Evolutionary conservation across 2,113 vertebrate species (phyloP), one percentile per base, ranked within the genome.

Genomic region (Semnornis frantzii): DNA sequence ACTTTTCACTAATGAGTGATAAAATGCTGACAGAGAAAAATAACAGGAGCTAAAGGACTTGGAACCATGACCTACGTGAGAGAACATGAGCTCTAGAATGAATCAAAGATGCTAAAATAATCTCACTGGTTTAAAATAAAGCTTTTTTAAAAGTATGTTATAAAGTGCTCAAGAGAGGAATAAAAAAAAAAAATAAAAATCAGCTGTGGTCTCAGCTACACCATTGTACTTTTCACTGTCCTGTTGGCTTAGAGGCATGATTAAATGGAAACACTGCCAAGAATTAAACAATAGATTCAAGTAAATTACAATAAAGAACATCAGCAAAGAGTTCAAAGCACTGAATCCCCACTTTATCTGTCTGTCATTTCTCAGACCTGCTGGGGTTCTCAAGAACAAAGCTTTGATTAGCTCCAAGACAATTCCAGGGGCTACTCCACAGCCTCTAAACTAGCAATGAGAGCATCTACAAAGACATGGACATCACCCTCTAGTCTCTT

Each of bases 241-340:
- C 50, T 50, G 15, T 9, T 88, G 73, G 62, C 70, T 88, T 74
- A 95, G 79, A 91, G 50, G 27, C 23, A 3, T 13, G 33, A 85
- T 42, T 25, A 92, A 70, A 82, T 60, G 42, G 89, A 57, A 89
- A 85, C 37, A 64, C 23, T 15, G 84, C 72, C 89, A 92, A 63
- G n/a, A 93, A 85, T 70, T 82, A 92, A 96, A 73, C 59, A 79
- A 82, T 3, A 85, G 80, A 90, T 80, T 83, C 72, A 91, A 91
- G 23, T n/a, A 94, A 87, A 92, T 89, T 48, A 82, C 72, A 87
- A 48, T n/a, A 60, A 92, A 81, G 48, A 89, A 54, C 57, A 92
- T 65, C 58, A 68, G 33, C 82, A 91, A 93, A 74, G 78, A 82
- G 24, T 77, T 89, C 52, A 82, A 37, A 48, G 66, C 78, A 57